These are phyloP conservation scores for Eulemur rubriventer DNA, from an alignment of 2,797 vertebrate species.

Conservation along the genomic window DNA sequence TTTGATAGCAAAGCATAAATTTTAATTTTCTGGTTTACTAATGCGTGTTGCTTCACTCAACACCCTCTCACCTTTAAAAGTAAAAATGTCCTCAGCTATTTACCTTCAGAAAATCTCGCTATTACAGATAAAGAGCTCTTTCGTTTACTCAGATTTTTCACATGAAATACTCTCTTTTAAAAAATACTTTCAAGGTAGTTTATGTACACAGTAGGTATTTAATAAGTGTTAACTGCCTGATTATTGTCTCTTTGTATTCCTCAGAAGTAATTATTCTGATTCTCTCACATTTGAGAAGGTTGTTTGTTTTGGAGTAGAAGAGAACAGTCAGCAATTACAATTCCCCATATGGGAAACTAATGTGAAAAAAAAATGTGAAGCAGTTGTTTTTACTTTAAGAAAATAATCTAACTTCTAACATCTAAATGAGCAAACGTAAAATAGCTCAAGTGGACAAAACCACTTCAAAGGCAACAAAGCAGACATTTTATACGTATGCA, in stretches of 20 bases:
- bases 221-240: not conserved
- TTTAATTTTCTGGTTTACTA: not conserved
- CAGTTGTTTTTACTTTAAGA: not conserved
- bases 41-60: not conserved
- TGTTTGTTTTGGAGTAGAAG: not conserved
- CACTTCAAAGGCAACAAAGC: not conserved
- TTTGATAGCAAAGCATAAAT: not conserved
- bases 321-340: not conserved
- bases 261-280: conserved; percentile 19
- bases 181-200: not conserved
- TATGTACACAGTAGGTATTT: conserved; percentile 1
- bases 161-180: not conserved
- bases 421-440: not conserved
- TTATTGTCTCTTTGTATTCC: not conserved
- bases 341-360: not conserved
- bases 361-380: not conserved
- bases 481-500: not conserved
- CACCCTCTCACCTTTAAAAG: not conserved
- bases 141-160: conserved; percentile 30
- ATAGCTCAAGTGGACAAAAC: conserved; percentile 3
- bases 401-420: not conserved
- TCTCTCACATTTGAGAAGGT: not conserved
- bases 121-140: not conserved
- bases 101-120: not conserved
- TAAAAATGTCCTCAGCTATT: not conserved